These are phyloP conservation scores for Leptura quadrifasciata DNA, from an alignment of 2,888 invertebrate species.

Conservation along the genomic window DNA sequence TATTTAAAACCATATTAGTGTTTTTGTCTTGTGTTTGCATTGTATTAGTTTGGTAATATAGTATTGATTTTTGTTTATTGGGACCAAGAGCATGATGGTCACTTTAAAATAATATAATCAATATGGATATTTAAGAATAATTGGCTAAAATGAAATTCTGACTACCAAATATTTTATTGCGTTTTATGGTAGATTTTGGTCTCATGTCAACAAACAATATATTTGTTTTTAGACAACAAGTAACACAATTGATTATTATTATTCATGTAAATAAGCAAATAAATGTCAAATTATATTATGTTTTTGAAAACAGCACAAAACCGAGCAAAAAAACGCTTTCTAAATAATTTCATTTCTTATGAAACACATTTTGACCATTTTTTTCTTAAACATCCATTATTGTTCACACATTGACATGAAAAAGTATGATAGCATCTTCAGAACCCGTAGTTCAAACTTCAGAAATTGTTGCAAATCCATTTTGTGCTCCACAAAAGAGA, in stretches of 20 bases:
- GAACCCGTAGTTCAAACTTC: constrained; percentile 22
- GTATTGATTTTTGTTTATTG: neutral
- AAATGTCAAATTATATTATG: too few relatives aligned
- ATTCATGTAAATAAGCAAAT: too few relatives aligned
- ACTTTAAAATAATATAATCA: neutral
- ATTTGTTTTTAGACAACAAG: too few relatives aligned
- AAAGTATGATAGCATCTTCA: constrained; percentile 45
- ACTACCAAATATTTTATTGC: neutral
- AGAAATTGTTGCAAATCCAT: constrained; percentile 2
- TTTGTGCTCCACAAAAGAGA: constrained; percentile 72
- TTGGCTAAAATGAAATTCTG: neutral
- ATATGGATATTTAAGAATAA: neutral
- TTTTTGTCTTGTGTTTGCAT: neutral
- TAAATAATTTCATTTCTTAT: too few relatives aligned
- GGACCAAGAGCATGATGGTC: neutral
- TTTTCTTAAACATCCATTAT: neutral
- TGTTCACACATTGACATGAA: constrained; percentile 53
- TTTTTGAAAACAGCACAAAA: too few relatives aligned
- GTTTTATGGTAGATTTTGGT: too few relatives aligned
- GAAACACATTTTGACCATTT: neutral
- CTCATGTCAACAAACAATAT: too few relatives aligned
- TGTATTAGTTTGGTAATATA: neutral
- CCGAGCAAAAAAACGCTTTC: too few relatives aligned
- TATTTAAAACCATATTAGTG: neutral
- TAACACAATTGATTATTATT: too few relatives aligned